Evolutionary conservation across 1,140 invertebrate species (phyloP), one percentile per base, ranked within the genome.

Genomic region (Drosophila kikkawai): DNA sequence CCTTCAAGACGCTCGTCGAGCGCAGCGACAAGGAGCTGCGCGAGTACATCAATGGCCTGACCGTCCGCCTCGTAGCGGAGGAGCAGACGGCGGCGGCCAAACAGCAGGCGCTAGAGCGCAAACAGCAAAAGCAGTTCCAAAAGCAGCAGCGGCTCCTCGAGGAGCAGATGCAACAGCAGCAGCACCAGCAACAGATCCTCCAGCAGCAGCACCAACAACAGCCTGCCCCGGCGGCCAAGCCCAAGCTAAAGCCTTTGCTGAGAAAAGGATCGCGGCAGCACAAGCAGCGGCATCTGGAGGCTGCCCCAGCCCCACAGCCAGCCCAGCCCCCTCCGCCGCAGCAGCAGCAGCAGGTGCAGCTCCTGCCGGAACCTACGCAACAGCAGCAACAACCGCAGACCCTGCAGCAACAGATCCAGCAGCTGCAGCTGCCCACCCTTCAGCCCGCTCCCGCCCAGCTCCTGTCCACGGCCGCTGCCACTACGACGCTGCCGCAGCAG

Each of bases 1-100:
- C 94, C 26, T 95, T 94, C 80, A 95, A 95, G 74, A 93, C 93
- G 56, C 92, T 93, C 51, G 94, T 95, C 15, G 94, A 95, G 79
- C 93, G 93, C 17, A 95, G 94, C 65, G 94, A 95, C 71, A 83
- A 92, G 41, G 92, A 93, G 44, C 82, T 95, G 15, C 93, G 94
- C 5, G 87, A 93, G 37, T 93, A 93, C 51, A 93, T 93, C 1
- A 91, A 82, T 41, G 77, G 76, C 9, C 53, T 93, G 13, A 93
- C 92, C 2, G 82, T 93, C 2, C 80, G 82, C 32, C 56, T 82
- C 9, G 75, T 59, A 1, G 45, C 64, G 13, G 81, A 85, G 47
- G 80, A 91, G 56, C 67, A 79, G 45, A 55, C 67, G 36, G 44
- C 66, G 29, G 44, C 39, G 80, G 41, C 76, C 22, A 78, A 78